Base-by-base conservation (phyloP, 1,140 invertebrate species). In the Caenorhabditis elegans region DNA sequence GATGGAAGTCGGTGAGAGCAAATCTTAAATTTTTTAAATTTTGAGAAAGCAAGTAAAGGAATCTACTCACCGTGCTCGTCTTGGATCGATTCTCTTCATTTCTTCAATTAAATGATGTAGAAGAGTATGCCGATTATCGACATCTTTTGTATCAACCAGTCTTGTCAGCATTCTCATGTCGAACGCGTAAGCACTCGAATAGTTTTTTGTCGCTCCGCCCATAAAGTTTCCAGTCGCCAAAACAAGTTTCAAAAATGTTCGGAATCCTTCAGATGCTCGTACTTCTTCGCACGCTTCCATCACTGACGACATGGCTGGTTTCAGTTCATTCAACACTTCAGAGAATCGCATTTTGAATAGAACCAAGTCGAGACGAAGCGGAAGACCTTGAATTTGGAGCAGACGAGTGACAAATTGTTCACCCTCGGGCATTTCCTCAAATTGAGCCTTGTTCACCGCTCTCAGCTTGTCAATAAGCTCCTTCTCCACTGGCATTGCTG, bases 221-320 rank as follows among this genome's bases (percentile, higher is more conserved):
- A 98, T 95, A 86, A 95, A 96, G 91, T 98, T 98, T 19, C 96
- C 96, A 31, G 98, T 91, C 11, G 97, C 90, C 0, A 98, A 91
- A 80, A 98, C 93, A 0, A 98, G 90, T 90, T 98, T 94, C 5
- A 99, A 90, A 19, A 98, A 93, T 88, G 93, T 94, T 0, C 93
- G 93, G 90, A 98, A 97, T 86, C 96, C 97, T 87, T 93, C 93
- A 86, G 95, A 97, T 10, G 92, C 92, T 85, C 94, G 94, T 0
- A 98, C 93, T 92, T 98, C 96, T 89, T 98, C 95, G 90, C 96
- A 97, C 10, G 96, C 96, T 17, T 95, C 95, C 8, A 95, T 96
- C 0, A 94, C 95, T 6, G 95, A 94, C 0, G 98, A 95, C 90
- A 99, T 76, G 89, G 94, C 94, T 28, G 96, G 96, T 91, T 97